Evolutionary conservation across 2,888 invertebrate species (phyloP).

Genomic region (Lepidocyrtinus sp.): DNA sequence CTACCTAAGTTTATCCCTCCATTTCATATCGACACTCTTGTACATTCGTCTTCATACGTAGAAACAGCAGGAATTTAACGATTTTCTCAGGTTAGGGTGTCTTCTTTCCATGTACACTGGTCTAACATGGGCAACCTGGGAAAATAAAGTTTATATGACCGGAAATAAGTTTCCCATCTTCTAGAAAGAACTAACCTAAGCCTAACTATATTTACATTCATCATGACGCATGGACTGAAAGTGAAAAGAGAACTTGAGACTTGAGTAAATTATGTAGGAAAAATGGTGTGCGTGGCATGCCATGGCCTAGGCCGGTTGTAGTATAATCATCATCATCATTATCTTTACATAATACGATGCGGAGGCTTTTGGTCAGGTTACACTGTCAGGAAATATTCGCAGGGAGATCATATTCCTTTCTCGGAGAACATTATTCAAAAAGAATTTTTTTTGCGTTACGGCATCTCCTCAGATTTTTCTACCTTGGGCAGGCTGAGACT

Average conservation of each 20-base stretch:
- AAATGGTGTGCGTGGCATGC: no score
- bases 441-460: neutral
- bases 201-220: slow-evolving; percentile 1
- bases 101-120: neutral
- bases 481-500: neutral
- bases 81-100: neutral
- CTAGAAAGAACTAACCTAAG: neutral
- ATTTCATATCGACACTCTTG: neutral
- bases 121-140: neutral
- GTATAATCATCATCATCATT: no score
- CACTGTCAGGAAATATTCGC: neutral
- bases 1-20: neutral
- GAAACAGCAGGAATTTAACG: no score
- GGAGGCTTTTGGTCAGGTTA: neutral
- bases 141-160: no score
- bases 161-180: slow-evolving; percentile 10
- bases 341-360: neutral
- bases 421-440: neutral
- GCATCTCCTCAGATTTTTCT: neutral
- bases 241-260: slow-evolving; percentile 11
- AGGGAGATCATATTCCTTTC: neutral
- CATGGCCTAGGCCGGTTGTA: no score
- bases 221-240: neutral
- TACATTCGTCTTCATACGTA: neutral
- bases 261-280: neutral